phyloP scores from a whole-genome alignment of 2,113 vertebrate species.

The Callospermophilus lateralis region DNA sequence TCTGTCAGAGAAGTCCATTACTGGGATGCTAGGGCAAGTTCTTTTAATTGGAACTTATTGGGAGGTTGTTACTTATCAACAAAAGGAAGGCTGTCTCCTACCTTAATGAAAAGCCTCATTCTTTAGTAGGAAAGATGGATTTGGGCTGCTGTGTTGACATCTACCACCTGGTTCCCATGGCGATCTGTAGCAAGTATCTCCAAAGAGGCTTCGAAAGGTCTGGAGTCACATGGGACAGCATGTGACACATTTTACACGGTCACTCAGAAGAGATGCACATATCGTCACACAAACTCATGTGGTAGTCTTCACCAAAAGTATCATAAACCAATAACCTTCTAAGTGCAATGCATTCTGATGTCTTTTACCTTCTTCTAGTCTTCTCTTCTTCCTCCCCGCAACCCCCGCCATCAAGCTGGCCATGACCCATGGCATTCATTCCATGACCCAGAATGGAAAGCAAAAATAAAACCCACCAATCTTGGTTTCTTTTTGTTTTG shows the following conservation, averaged over 20 bases:
- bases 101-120: too few relatives aligned
- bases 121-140: conserved; percentile 7
- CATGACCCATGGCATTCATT: neutral
- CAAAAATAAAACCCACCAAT: neutral
- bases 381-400: neutral
- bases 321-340: neutral
- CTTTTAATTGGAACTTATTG: neutral
- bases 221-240: neutral
- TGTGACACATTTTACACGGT: neutral
- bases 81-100: neutral
- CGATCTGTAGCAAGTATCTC: neutral
- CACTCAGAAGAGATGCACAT: neutral
- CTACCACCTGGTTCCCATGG: conserved; percentile 4
- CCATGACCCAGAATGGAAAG: neutral
- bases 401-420: neutral
- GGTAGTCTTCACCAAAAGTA: neutral
- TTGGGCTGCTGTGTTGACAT: neutral
- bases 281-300: neutral
- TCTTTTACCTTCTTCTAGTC: neutral
- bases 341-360: neutral
- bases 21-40: neutral
- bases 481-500: too few relatives aligned
- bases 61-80: neutral
- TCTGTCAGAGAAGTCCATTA: conserved; percentile 62
- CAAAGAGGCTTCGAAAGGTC: conserved; percentile 35